phyloP scores from a whole-genome alignment of 2,797 vertebrate species.

The Triplophysa bombifrons region DNA sequence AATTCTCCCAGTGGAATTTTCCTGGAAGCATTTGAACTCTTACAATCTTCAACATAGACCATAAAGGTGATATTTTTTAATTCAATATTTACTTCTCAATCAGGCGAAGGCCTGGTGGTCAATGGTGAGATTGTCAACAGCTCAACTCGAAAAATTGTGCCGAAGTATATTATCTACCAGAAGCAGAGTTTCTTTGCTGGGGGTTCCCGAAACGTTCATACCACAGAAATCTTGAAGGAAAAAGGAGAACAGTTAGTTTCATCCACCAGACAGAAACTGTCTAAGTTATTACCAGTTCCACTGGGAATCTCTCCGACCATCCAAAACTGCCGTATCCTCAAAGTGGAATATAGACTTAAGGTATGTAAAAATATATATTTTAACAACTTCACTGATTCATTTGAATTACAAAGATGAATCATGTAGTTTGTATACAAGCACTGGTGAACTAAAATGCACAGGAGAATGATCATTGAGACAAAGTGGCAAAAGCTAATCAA shows the following conservation, averaged over 20 bases:
- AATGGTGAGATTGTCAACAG: slow-evolving; percentile 84
- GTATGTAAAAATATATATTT: slow-evolving; percentile 57
- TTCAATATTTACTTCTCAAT: slow-evolving; percentile 3
- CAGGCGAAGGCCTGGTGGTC: slow-evolving; percentile 84
- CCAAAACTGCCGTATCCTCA: slow-evolving; percentile 81
- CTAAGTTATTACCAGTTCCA: slow-evolving; percentile 79
- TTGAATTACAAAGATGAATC: not conserved
- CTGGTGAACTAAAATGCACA: not conserved
- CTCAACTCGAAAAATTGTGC: slow-evolving; percentile 82
- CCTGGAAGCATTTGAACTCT: not conserved
- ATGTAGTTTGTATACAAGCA: not conserved
- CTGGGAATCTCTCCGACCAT: slow-evolving; percentile 77
- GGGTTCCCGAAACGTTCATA: slow-evolving; percentile 81
- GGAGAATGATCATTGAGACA: no score
- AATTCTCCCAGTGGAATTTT: not conserved
- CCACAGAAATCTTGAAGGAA: slow-evolving; percentile 78
- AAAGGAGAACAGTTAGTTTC: slow-evolving; percentile 78
- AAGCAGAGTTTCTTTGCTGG: slow-evolving; percentile 82
- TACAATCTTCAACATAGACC: not conserved
- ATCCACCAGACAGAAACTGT: slow-evolving; percentile 80
- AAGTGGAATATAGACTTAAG: slow-evolving; percentile 83
- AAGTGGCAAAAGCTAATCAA: no score
- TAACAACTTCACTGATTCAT: not conserved
- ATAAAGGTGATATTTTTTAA: not conserved
- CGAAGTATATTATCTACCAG: slow-evolving; percentile 82